A percentile compares a stretch with the other conserved stretches of the same genome.
phyloP scores from a whole-genome alignment of 2,797 vertebrate species.

The Lagorchestes hirsutus region DNA sequence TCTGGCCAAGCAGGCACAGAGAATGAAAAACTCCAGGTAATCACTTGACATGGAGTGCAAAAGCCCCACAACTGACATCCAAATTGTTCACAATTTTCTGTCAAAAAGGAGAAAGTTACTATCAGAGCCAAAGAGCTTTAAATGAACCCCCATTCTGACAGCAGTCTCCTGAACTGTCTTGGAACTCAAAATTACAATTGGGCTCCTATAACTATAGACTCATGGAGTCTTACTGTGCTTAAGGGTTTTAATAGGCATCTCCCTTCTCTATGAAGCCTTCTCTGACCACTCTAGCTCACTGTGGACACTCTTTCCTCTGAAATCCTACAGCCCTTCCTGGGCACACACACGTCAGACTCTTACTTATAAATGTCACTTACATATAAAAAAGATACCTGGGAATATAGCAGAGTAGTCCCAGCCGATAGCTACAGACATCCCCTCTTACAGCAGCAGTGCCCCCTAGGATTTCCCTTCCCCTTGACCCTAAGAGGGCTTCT shows the following conservation, averaged over 20 bases:
- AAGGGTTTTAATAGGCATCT: background rate
- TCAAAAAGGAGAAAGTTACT: background rate
- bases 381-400: background rate
- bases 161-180: background rate
- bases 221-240: background rate
- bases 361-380: background rate
- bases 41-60: constrained; percentile 9
- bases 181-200: background rate
- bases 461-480: background rate
- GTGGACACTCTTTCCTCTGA: background rate
- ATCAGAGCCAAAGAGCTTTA: background rate
- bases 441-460: background rate
- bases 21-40: constrained; percentile 29
- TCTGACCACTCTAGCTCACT: background rate
- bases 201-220: background rate
- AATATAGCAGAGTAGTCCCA: background rate
- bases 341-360: background rate
- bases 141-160: background rate
- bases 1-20: constrained; percentile 11
- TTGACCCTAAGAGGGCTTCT: background rate
- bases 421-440: background rate
- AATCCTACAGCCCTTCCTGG: background rate
- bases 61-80: constrained; percentile 17
- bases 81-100: constrained; percentile 5
- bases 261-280: background rate